A percentile compares a stretch with the other conserved stretches of the same genome.
These are phyloP conservation scores for Pteropus rufus DNA, from an alignment of 2,797 vertebrate genomes.

Conservation along the genomic window DNA sequence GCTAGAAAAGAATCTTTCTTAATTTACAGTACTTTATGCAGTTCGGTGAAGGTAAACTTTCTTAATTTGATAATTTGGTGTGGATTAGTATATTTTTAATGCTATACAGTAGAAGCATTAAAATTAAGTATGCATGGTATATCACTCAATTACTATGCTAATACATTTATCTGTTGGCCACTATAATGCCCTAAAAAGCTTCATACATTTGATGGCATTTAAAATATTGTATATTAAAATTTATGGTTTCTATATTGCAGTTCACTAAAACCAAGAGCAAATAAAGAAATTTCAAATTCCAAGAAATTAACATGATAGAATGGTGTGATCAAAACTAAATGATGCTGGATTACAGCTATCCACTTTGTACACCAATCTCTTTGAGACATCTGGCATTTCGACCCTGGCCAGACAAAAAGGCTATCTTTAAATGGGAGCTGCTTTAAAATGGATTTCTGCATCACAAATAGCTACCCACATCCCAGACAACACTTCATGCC, in stretches of 20 bases:
- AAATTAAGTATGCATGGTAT: neutral
- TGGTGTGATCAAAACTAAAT: neutral
- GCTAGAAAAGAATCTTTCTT: conserved; percentile 53
- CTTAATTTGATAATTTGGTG: conserved; percentile 26
- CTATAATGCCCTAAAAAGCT: neutral
- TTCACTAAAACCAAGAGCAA: conserved; percentile 33
- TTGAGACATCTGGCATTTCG: neutral
- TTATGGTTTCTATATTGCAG: conserved; percentile 36
- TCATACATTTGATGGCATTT: neutral
- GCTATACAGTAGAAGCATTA: neutral
- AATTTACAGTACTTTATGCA: conserved; percentile 36
- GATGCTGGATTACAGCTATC: neutral
- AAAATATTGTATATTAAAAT: neutral
- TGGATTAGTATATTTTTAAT: conserved; percentile 23
- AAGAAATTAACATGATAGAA: neutral
- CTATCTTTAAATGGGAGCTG: neutral
- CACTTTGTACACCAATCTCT: neutral
- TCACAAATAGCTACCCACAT: neutral
- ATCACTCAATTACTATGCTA: neutral
- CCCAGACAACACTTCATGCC: neutral
- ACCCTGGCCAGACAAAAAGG: neutral
- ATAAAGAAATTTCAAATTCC: neutral
- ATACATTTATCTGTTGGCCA: neutral
- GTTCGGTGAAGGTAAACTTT: conserved; percentile 37
- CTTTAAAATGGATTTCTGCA: neutral